These are phyloP conservation scores for Amphipyra tragopoginis DNA, from an alignment of 2,888 invertebrate genomes.

Conservation along the genomic window DNA sequence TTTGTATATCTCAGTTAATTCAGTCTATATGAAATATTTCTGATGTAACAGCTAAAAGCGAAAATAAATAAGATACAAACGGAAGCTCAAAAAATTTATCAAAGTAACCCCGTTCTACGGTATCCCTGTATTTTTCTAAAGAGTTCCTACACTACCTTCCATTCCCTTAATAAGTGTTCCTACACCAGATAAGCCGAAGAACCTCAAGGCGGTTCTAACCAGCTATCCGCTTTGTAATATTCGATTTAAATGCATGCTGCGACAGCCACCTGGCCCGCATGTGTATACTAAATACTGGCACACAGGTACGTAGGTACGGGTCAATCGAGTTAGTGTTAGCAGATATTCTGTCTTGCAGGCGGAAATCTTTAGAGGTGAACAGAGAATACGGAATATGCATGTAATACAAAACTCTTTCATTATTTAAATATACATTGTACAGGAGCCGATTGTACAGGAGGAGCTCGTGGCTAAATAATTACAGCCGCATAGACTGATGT, in stretches of 20 bases:
- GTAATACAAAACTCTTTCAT: too few species aligned
- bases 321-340: conserved; percentile 43
- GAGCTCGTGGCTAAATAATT: too few species aligned
- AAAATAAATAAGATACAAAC: too few species aligned
- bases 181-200: conserved; percentile 36
- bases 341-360: conserved; percentile 17
- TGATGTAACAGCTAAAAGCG: too few species aligned
- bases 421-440: too few species aligned
- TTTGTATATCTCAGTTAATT: too few species aligned
- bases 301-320: conserved; percentile 14
- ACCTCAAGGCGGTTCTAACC: conserved; percentile 60
- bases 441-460: too few species aligned
- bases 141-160: background rate
- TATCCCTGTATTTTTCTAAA: conserved; percentile 35
- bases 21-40: too few species aligned
- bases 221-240: conserved; percentile 74
- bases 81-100: too few species aligned
- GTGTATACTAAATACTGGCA: conserved; percentile 52
- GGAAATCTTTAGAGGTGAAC: conserved; percentile 3
- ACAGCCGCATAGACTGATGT: too few species aligned
- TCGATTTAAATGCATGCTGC: conserved; percentile 82
- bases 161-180: conserved; percentile 30
- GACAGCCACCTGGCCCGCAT: conserved; percentile 59
- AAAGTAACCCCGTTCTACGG: too few species aligned
- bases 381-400: too few species aligned